Base-by-base conservation (phyloP, 2,888 invertebrate genomes). In the Drosophila mercatorum region DNA sequence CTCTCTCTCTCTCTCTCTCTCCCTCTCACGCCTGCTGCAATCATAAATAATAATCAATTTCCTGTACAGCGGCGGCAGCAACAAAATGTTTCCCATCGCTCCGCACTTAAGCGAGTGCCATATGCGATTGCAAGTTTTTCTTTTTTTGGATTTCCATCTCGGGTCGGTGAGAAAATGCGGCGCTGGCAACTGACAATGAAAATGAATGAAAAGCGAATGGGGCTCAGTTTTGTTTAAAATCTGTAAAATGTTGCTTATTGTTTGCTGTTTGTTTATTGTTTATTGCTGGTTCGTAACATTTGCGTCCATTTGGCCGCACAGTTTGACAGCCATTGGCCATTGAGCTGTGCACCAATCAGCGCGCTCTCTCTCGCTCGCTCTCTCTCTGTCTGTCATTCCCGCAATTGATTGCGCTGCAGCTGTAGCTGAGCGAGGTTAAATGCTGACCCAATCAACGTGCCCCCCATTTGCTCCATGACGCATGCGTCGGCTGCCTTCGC, bases 11-110 rank as follows among this genome's bases (percentile, higher is more conserved):
- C 36, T 46, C 36, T 26, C 12, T 3, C 34, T 26, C 26, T 14
- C 38, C 0, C 38, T 31, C 14, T n/a, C 43, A 43, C 43, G 22
- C 43, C 34, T 31, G 68, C 67, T 69, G 87, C 72, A 86, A 86
- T 86, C 90, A 89, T 88, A 86, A 86, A 86, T 86, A 89, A 86
- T 86, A 86, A 89, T 86, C 90, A 86, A 86, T 86, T 86, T 86
- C 90, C 86, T 89, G 86, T 77, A 26, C 3, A 22, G 46, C 36
- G 31, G 51, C 51, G 22, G 51, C 51, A 43, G 65, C 43, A 67
- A 58, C 79, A 82, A 84, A 88, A 79, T 81, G 84, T 89, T 85
- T 85, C 84, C 88, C 84, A 85, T 84, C 89, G 87, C 72, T 73
- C 71, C 81, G 53, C 80, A 82, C 73, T 83, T 75, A 71, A 53